A percentile compares a stretch with the other conserved stretches of the same genome.
phyloP scores from a whole-genome alignment of 2,888 invertebrate species.

The Drosophila neotestacea region DNA sequence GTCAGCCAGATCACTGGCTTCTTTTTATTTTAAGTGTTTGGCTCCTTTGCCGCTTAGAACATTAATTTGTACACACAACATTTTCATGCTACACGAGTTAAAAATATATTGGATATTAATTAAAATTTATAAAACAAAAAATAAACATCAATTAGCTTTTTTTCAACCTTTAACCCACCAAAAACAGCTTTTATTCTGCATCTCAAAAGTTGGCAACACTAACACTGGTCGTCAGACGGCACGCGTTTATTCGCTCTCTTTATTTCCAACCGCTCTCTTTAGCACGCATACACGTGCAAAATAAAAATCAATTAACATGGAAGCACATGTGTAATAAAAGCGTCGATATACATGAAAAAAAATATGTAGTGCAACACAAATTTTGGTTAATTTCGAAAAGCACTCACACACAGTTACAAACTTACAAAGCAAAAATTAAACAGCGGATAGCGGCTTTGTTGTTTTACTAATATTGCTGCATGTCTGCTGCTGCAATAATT shows the following conservation, averaged over 20 bases:
- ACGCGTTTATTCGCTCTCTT: slow-evolving; percentile 40
- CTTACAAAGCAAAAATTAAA: slow-evolving; percentile 24
- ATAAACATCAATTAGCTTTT: too few species aligned
- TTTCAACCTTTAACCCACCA: too few species aligned
- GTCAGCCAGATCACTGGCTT: too few species aligned
- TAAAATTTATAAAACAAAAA: too few species aligned
- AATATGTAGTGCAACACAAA: slow-evolving; percentile 10
- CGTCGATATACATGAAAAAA: slow-evolving; percentile 15
- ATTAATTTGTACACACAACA: too few species aligned
- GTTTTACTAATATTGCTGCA: slow-evolving; percentile 13
- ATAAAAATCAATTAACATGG: slow-evolving; percentile 70
- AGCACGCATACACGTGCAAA: slow-evolving; percentile 59
- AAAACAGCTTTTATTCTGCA: too few species aligned
- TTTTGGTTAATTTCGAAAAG: slow-evolving; percentile 26
- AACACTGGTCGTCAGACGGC: slow-evolving; percentile 48
- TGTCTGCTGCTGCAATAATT: slow-evolving; percentile 46
- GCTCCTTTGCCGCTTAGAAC: too few species aligned
- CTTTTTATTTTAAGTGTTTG: too few species aligned
- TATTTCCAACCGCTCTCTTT: slow-evolving; percentile 42
- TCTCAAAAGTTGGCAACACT: too few species aligned
- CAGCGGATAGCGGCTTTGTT: slow-evolving; percentile 39
- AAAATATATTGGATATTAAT: too few species aligned
- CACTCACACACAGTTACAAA: slow-evolving; percentile 30
- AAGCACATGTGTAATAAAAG: slow-evolving; percentile 67
- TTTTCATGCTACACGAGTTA: too few species aligned